A percentile compares a stretch with the other conserved stretches of the same genome.
phyloP scores from a whole-genome alignment of 2,888 invertebrate genomes.

The Tinea semifulvella region DNA sequence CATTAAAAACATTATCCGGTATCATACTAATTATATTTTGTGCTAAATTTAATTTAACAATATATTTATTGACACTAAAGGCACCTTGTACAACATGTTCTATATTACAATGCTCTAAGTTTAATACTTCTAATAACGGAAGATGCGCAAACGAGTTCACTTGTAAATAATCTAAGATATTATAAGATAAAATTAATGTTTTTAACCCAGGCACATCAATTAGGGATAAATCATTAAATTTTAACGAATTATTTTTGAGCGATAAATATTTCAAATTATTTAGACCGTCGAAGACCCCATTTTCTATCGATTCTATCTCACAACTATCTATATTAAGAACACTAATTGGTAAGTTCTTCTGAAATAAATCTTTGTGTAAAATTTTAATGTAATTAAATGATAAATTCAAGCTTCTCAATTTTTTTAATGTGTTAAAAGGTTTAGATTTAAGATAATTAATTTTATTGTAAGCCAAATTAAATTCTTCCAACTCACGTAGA shows the following conservation, averaged over 20 bases:
- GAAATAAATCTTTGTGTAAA: conserved; percentile 78
- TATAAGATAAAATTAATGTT: conserved; percentile 76
- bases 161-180: conserved; percentile 79
- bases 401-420: conserved; percentile 79
- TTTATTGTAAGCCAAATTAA: conserved; percentile 78
- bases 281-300: conserved; percentile 77
- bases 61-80: conserved; percentile 78
- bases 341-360: conserved; percentile 78
- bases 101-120: conserved; percentile 76
- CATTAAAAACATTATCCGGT: conserved; percentile 72
- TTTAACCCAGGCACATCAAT: conserved; percentile 81
- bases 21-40: conserved; percentile 74
- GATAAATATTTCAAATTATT: conserved; percentile 82
- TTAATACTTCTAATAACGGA: conserved; percentile 78
- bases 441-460: conserved; percentile 75
- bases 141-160: conserved; percentile 76
- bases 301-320: conserved; percentile 77
- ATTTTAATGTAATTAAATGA: conserved; percentile 79
- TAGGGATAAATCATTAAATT: conserved; percentile 72
- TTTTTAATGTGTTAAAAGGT: conserved; percentile 79
- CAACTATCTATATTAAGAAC: conserved; percentile 79
- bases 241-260: conserved; percentile 77
- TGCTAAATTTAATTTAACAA: conserved; percentile 76
- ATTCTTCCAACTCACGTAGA: conserved; percentile 79
- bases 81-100: conserved; percentile 73